Evolutionary conservation across 1,140 invertebrate species (phyloP), one percentile per base, ranked within the genome.

Genomic region (Hetaerina americana): DNA sequence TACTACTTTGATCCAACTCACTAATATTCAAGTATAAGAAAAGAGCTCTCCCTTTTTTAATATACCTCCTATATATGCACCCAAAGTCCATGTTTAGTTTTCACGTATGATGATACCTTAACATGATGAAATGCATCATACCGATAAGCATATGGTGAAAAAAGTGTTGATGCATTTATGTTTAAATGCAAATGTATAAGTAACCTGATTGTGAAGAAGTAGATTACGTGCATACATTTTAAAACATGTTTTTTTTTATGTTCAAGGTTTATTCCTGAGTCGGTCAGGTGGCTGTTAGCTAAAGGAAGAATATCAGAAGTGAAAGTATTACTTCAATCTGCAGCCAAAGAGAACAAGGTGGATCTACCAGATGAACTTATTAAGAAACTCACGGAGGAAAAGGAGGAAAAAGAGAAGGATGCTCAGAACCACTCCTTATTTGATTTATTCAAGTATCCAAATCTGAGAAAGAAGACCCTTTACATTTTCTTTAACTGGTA

Each of bases 401-500:
- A 74, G 10, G 26, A 67, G 25, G 29, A 71, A 12, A 15, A 66
- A 3, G 71, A 70, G 12, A 66, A 57, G n/a, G 76, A 76, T 26
- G 15, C 57, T 27, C 82, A 81, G 74, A 81, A 84, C 74, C 81
- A 87, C 2, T 85, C 85, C 0, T 78, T 90, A 0, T 80, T 91
- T 22, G 89, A 91, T 79, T 81, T 94, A 5, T 87, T 93, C 71
- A 84, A 84, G 72, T 88, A 90, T 77, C 86, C 87, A 0, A 89
- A 89, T 76, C 80, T 94, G 26, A 84, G 90, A 49, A 85, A 86
- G 66, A 87, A 90, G 76, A 87, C 90, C 40, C 74, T 92, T 0
- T 84, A 92, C 66, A 85, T 93, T 71, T 92, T 92, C 79, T 92
- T 90, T 77, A 87, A 90, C 76, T 93, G 91, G 89, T 89, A 85